Percentiles rank a stretch among this genome's conserved stretches.
phyloP scores from a whole-genome alignment of 2,888 invertebrate species.

The Sycophila texana region DNA sequence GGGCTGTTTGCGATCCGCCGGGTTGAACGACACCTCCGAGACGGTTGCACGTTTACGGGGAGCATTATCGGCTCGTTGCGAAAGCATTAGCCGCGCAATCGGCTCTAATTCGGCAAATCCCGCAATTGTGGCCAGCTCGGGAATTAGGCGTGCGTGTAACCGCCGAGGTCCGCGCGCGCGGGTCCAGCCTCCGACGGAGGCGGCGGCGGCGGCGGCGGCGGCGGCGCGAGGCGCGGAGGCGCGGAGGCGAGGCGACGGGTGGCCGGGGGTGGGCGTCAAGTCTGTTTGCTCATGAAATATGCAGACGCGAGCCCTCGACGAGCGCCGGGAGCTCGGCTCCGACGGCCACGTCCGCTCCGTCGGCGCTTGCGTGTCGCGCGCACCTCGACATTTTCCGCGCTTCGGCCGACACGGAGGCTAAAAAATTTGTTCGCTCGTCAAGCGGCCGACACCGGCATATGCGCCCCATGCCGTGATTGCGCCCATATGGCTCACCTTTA shows the following conservation, averaged over 20 bases:
- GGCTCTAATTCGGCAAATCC: too few species aligned
- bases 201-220: not conserved
- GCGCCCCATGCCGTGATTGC: too few species aligned
- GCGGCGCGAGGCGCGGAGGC: not conserved
- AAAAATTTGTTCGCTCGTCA: too few species aligned
- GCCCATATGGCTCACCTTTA: too few species aligned
- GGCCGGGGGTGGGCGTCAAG: conserved; percentile 60
- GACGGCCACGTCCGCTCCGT: conserved; percentile 70
- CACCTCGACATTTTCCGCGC: conserved; percentile 68
- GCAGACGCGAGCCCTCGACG: conserved; percentile 71
- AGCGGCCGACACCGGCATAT: too few species aligned
- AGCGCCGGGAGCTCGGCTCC: conserved; percentile 62
- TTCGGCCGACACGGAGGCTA: conserved; percentile 58
- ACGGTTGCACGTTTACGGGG: not conserved
- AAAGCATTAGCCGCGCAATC: not conserved
- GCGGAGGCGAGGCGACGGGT: not conserved
- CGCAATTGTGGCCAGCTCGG: not conserved
- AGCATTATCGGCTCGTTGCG: not conserved
- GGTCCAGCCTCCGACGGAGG: not conserved
- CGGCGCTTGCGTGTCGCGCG: conserved; percentile 60
- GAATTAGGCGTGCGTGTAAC: conserved; percentile 3
- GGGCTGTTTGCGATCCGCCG: conserved; percentile 11
- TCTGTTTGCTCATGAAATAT: conserved; percentile 74
- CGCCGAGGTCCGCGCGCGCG: not conserved
- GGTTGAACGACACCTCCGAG: conserved; percentile 24